Evolutionary conservation across 1,140 invertebrate genomes (phyloP), one percentile per base, ranked within the genome.

Genomic region (Andricus grossulariae): DNA sequence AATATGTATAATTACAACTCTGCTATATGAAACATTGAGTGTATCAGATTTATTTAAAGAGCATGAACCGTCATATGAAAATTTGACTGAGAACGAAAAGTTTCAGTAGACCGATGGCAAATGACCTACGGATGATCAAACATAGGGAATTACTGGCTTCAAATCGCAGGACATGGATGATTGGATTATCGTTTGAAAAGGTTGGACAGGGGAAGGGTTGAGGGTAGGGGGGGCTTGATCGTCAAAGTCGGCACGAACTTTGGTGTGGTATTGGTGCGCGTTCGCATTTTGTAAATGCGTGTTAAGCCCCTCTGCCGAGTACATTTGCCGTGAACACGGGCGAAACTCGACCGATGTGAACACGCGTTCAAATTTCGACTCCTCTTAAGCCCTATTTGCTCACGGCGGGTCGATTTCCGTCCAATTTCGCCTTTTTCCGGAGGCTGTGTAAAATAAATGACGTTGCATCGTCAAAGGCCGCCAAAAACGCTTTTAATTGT

Each of bases 161-260:
- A 84, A 84, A 84, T 84, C 83, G 83, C 80, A 79, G 83, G 80
- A 83, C 83, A 80, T 76, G 78, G 75, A 82, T 83, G 83, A 84
- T 84, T 84, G 83, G 83, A 84, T 84, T 84, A 84, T 80, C 76
- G 72, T 76, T 81, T 82, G 72, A 82, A 84, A 81, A 78, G 79
- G 81, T 76, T 81, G 79, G 78, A 76, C 78, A 78, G 76, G 76
- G 77, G 83, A 45, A 45, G 39, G 39, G 8, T 39, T 39, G 39
- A 7, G 39, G 39, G 76, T 74, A 76, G 76, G 76, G 78, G 83
- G 78, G 79, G 82, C 79, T 84, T 70, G 71, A 80, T 81, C 83
- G 77, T 84, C 83, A 82, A 82, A 84, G 81, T 82, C 83, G 81
- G 80, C 80, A 79, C 75, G 77, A 81, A 84, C 80, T 83, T 83